These are phyloP conservation scores for Zosterops japonicus DNA, from an alignment of 2,113 vertebrate species.

Conservation along the genomic window DNA sequence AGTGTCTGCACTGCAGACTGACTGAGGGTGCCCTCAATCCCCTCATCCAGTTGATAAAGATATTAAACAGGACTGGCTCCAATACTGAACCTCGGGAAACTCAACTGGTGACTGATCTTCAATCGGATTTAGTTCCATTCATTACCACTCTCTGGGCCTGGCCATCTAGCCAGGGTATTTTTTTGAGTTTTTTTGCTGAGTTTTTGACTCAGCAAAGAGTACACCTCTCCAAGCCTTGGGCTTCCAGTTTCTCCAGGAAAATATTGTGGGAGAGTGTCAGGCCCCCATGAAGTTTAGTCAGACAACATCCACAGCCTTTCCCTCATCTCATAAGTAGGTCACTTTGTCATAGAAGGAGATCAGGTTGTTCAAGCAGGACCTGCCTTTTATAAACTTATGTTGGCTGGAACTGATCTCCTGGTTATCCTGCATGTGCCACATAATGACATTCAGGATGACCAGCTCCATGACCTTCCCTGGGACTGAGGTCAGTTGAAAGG, in stretches of 20 bases:
- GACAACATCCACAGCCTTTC: neutral
- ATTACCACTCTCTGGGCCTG: neutral
- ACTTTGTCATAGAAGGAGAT: neutral
- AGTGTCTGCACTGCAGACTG: neutral
- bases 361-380: neutral
- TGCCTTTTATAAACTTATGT: neutral
- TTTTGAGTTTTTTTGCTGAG: no score
- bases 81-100: neutral
- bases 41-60: neutral
- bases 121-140: neutral
- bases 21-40: neutral
- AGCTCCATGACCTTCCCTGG: neutral
- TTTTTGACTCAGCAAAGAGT: neutral
- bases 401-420: neutral
- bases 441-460: neutral
- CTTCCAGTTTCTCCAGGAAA: neutral
- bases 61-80: neutral
- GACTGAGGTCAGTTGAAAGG: neutral
- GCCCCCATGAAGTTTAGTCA: neutral
- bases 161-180: neutral
- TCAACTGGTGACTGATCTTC: neutral
- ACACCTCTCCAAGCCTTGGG: neutral
- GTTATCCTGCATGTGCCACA: neutral
- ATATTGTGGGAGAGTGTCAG: neutral
- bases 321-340: neutral